Evolutionary conservation across 2,888 invertebrate genomes (phyloP).

Genomic region (Exephanes ischioxanthus): DNA sequence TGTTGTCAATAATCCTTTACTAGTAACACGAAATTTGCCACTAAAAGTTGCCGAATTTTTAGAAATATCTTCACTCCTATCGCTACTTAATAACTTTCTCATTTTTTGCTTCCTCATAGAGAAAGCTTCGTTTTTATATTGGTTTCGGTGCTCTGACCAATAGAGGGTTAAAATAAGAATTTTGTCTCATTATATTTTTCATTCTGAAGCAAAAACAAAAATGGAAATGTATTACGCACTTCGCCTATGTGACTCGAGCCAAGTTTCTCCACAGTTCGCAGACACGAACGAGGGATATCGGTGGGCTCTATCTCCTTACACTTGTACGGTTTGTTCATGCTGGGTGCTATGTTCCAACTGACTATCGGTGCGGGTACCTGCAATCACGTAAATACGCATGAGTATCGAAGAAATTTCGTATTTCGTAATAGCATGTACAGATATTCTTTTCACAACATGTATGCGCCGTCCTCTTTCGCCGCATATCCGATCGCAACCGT

Average conservation of each 20-base stretch:
- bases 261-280: conserved; percentile 87
- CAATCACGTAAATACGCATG: conserved; percentile 68
- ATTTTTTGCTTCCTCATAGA: no score
- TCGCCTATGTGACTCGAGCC: conserved; percentile 87
- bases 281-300: conserved; percentile 86
- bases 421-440: conserved; percentile 11
- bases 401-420: conserved; percentile 4
- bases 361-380: conserved; percentile 87
- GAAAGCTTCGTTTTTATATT: neutral
- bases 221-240: conserved; percentile 79
- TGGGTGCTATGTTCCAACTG: conserved; percentile 88
- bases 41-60: conserved; percentile 30
- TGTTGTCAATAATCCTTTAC: neutral
- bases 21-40: conserved; percentile 1
- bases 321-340: conserved; percentile 87
- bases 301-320: conserved; percentile 87
- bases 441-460: neutral
- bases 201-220: neutral
- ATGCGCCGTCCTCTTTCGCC: neutral
- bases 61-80: no score
- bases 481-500: neutral
- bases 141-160: neutral
- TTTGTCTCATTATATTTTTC: neutral
- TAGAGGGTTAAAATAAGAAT: neutral
- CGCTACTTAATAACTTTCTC: neutral